A percentile compares a stretch with the other conserved stretches of the same genome.
Conservation (phyloP, 2,888 invertebrate species). For the Teleiodes luculella region DNA sequence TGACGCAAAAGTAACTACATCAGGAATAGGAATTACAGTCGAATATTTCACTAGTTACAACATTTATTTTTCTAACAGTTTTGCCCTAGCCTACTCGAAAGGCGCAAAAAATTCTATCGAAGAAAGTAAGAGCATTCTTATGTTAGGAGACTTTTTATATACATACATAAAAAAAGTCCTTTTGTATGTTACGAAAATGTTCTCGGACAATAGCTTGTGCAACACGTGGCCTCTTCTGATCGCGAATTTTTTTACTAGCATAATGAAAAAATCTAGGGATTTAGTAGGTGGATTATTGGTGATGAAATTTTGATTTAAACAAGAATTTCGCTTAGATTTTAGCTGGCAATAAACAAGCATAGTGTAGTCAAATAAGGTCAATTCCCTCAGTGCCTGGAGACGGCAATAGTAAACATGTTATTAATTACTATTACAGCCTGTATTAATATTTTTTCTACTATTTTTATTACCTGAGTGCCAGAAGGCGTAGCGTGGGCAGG, state of each 20-base stretch:
- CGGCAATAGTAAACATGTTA: no score
- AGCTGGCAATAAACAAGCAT: no score
- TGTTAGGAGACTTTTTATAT: slow-evolving; percentile 51
- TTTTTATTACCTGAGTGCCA: no score
- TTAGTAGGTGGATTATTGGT: not conserved
- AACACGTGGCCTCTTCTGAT: slow-evolving; percentile 50
- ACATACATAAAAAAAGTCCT: slow-evolving; percentile 33
- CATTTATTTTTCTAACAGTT: not conserved
- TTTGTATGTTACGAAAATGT: slow-evolving; percentile 44
- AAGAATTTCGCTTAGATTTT: no score
- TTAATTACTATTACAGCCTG: no score
- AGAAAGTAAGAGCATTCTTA: slow-evolving; percentile 68
- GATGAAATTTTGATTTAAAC: not conserved
- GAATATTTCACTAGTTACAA: no score
- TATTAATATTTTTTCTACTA: no score
- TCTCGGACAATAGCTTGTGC: slow-evolving; percentile 46
- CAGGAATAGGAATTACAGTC: no score
- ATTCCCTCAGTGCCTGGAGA: no score
- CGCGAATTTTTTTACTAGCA: slow-evolving; percentile 17
- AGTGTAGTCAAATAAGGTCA: no score
- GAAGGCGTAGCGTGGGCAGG: no score
- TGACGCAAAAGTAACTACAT: no score
- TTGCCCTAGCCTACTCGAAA: slow-evolving; percentile 27
- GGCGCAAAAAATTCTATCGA: slow-evolving; percentile 39
- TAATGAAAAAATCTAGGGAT: not conserved